These are phyloP conservation scores for Calephelis nemesis DNA, from an alignment of 1,140 invertebrate species.

Conservation along the genomic window DNA sequence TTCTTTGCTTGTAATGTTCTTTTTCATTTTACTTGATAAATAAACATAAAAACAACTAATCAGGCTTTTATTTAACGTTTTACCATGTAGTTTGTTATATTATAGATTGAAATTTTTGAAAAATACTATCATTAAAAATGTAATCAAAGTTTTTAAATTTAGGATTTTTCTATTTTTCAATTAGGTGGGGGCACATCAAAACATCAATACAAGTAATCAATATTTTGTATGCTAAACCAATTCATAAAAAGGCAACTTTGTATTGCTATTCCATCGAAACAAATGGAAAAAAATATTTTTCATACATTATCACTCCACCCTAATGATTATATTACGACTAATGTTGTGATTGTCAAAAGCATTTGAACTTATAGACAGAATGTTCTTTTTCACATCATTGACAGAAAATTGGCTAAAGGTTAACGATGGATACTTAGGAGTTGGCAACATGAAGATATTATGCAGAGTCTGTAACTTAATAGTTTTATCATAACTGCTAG, in stretches of 20 bases:
- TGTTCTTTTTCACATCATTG: too few species aligned
- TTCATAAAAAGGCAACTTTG: not conserved
- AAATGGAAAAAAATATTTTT: not conserved
- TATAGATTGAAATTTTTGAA: not conserved
- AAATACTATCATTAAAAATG: not conserved
- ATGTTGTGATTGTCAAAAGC: too few species aligned
- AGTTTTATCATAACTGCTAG: too few species aligned
- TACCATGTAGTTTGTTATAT: not conserved
- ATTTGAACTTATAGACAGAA: too few species aligned
- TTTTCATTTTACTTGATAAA: too few species aligned
- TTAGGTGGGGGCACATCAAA: constrained; percentile 1
- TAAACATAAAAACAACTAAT: not conserved
- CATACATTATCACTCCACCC: too few species aligned
- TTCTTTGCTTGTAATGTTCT: too few species aligned
- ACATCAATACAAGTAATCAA: constrained; percentile 1
- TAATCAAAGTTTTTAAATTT: not conserved
- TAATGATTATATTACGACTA: too few species aligned
- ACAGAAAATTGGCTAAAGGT: too few species aligned
- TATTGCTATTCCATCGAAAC: not conserved
- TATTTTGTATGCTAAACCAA: not conserved
- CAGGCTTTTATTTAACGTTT: constrained; percentile 3
- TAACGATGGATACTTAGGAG: too few species aligned
- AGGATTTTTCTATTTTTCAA: not conserved
- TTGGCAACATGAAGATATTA: too few species aligned
- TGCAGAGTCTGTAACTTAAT: too few species aligned